phyloP scores from a whole-genome alignment of 2,888 invertebrate genomes.

The Odiellus spinosus region DNA sequence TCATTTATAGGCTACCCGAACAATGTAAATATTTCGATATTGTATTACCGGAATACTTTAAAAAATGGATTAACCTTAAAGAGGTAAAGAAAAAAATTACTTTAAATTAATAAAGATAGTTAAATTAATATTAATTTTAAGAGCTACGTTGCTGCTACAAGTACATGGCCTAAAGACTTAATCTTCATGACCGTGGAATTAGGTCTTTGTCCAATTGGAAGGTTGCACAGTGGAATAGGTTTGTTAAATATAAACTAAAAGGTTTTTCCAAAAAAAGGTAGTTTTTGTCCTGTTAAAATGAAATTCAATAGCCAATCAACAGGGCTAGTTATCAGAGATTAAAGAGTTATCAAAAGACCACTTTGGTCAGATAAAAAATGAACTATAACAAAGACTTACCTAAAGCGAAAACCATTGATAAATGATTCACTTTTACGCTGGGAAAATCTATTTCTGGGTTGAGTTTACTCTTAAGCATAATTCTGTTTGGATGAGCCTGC shows the following conservation, averaged over 20 bases:
- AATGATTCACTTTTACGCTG: too few species aligned
- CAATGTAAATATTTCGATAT: conserved; percentile 34
- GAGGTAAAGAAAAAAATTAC: conserved; percentile 21
- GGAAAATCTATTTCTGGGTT: too few species aligned
- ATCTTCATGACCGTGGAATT: conserved; percentile 28
- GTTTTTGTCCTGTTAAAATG: conserved; percentile 3
- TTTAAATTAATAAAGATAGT: neutral
- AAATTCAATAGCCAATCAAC: too few species aligned
- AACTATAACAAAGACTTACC: too few species aligned
- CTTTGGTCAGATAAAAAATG: too few species aligned
- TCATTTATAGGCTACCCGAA: conserved; percentile 30
- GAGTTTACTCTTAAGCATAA: too few species aligned
- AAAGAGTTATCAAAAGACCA: too few species aligned
- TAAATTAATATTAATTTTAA: conserved; percentile 4
- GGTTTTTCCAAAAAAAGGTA: neutral
- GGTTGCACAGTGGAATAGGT: conserved; percentile 35
- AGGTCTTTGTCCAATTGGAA: conserved; percentile 29
- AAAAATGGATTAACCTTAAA: conserved; percentile 43
- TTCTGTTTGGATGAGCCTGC: too few species aligned
- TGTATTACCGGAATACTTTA: conserved; percentile 31
- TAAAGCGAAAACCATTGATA: too few species aligned
- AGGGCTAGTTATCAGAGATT: too few species aligned
- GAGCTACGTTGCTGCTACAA: conserved; percentile 26
- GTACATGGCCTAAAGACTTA: conserved; percentile 31
- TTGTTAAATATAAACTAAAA: conserved; percentile 12